phyloP scores from a whole-genome alignment of 2,797 vertebrate species.

The Falco cherrug region DNA sequence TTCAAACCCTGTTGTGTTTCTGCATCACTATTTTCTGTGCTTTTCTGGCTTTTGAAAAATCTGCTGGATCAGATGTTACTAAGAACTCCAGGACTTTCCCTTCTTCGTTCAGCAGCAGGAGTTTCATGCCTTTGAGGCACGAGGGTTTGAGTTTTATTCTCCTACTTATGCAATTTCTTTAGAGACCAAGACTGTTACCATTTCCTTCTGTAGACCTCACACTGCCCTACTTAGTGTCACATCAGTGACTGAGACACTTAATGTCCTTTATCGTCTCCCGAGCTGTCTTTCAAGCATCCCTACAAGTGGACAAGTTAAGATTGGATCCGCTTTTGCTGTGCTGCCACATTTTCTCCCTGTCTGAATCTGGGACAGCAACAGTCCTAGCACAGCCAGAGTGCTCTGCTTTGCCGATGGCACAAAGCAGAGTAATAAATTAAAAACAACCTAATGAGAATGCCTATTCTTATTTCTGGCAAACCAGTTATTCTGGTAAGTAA shows the following conservation, averaged over 20 bases:
- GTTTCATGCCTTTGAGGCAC: not conserved
- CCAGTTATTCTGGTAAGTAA: slow-evolving; percentile 25
- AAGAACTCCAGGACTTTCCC: not conserved
- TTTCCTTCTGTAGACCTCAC: not conserved
- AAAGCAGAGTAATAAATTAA: slow-evolving; percentile 20
- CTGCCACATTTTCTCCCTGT: not conserved
- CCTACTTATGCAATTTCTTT: not conserved
- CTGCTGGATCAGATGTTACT: not conserved
- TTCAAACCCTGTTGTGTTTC: not conserved
- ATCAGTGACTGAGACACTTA: not conserved
- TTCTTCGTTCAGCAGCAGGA: not conserved
- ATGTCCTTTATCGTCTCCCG: not conserved
- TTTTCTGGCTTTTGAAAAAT: not conserved
- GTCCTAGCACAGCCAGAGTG: not conserved
- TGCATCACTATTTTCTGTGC: not conserved
- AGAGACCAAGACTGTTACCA: not conserved
- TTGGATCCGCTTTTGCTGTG: not conserved
- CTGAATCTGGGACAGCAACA: not conserved
- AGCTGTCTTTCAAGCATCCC: not conserved
- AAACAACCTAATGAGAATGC: slow-evolving; percentile 14
- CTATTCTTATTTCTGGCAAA: slow-evolving; percentile 24
- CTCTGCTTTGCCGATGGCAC: not conserved
- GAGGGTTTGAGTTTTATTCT: not conserved
- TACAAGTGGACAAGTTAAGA: not conserved
- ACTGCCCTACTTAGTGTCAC: not conserved